phyloP scores from a whole-genome alignment of 2,888 invertebrate genomes.

The Caenorhabditis sp. region DNA sequence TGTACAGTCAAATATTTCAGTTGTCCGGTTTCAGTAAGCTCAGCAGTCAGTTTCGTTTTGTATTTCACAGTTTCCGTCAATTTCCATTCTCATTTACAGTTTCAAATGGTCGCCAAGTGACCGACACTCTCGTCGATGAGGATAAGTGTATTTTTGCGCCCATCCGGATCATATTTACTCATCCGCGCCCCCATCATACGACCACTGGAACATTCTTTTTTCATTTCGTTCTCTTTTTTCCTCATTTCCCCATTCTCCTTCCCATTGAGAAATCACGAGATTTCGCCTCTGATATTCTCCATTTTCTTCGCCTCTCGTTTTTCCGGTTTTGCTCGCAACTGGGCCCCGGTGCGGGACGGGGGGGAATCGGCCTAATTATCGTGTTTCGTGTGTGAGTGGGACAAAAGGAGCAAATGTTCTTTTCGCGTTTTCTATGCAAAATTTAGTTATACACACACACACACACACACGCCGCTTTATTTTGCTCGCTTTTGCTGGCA shows the following conservation, averaged over 20 bases:
- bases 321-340: conserved; percentile 14
- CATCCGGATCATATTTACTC: conserved; percentile 18
- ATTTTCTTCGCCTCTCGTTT: background rate
- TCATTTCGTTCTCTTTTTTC: conserved; percentile 7
- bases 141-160: conserved; percentile 27
- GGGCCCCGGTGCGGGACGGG: no score
- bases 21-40: no score
- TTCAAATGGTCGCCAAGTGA: background rate
- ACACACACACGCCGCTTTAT: no score
- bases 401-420: no score
- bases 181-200: background rate
- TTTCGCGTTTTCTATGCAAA: no score
- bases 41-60: no score
- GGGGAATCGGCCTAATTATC: background rate
- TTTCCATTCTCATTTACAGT: background rate
- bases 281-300: background rate
- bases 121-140: no score
- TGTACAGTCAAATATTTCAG: no score
- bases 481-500: no score
- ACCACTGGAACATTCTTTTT: conserved; percentile 10
- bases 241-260: background rate
- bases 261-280: conserved; percentile 1
- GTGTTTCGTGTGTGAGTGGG: no score
- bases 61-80: no score
- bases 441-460: no score